Conservation (phyloP, 2,113 vertebrate genomes). For the Boulengeromyrus knoepffleri region DNA sequence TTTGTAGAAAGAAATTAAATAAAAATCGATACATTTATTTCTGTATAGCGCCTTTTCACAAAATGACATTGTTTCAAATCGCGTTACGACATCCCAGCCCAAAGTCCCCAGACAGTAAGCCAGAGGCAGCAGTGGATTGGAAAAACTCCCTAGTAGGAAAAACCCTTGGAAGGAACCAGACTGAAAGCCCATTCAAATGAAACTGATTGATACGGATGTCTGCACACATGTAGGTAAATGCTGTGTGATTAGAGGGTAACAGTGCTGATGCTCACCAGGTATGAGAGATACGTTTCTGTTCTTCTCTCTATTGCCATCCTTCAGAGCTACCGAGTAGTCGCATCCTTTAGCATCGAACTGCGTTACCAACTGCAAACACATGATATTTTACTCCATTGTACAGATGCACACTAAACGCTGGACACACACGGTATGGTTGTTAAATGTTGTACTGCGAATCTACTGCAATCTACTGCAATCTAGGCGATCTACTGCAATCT, state of each 20-base stretch:
- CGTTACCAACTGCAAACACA: constrained; percentile 71
- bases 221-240: neutral
- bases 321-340: constrained; percentile 85
- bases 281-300: constrained; percentile 85
- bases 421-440: neutral
- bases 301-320: constrained; percentile 80
- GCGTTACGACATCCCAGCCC: neutral
- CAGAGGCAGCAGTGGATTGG: neutral
- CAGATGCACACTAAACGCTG: neutral
- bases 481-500: neutral
- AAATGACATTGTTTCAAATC: neutral
- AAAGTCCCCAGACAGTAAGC: neutral
- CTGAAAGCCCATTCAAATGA: neutral
- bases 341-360: constrained; percentile 81
- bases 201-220: neutral
- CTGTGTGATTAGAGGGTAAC: neutral
- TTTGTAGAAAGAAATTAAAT: neutral
- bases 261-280: constrained; percentile 67
- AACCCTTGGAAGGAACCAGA: neutral
- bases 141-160: neutral
- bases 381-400: constrained; percentile 8
- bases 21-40: neutral
- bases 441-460: neutral
- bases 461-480: neutral
- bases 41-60: neutral